Conservation (phyloP, 2,797 vertebrate species). For the Miichthys miiuy region DNA sequence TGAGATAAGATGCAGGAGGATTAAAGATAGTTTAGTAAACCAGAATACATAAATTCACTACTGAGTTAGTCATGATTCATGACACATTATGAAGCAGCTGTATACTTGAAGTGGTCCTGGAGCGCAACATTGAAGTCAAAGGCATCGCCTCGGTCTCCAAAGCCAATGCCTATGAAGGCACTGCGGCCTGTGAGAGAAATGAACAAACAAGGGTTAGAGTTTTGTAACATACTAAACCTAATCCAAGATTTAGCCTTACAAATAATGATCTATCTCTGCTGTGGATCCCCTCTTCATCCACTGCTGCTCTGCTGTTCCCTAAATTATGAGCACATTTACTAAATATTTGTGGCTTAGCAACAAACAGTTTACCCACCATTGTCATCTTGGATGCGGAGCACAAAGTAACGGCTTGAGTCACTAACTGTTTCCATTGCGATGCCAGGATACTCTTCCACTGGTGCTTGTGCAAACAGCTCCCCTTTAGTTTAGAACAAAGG, state of each 20-base stretch:
- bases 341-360: constrained; percentile 40
- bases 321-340: constrained; percentile 23
- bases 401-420: constrained; percentile 98
- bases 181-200: constrained; percentile 88
- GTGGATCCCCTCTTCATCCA: not conserved
- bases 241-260: not conserved
- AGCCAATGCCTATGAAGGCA: constrained; percentile 98
- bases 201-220: not conserved
- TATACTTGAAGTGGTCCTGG: constrained; percentile 98
- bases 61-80: not conserved
- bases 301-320: not conserved
- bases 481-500: constrained; percentile 80
- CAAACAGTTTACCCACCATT: constrained; percentile 85
- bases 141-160: constrained; percentile 94
- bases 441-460: constrained; percentile 93
- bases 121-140: constrained; percentile 98
- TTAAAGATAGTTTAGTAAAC: not conserved
- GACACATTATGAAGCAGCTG: constrained; percentile 1
- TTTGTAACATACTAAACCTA: not conserved
- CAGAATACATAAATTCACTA: not conserved
- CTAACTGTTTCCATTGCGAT: constrained; percentile 95
- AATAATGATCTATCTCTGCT: not conserved
- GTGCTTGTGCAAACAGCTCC: constrained; percentile 96
- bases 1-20: not conserved
- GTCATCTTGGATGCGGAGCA: constrained; percentile 96